Evolutionary conservation across 2,888 invertebrate genomes (phyloP).

Genomic region (Athalia cordata): DNA sequence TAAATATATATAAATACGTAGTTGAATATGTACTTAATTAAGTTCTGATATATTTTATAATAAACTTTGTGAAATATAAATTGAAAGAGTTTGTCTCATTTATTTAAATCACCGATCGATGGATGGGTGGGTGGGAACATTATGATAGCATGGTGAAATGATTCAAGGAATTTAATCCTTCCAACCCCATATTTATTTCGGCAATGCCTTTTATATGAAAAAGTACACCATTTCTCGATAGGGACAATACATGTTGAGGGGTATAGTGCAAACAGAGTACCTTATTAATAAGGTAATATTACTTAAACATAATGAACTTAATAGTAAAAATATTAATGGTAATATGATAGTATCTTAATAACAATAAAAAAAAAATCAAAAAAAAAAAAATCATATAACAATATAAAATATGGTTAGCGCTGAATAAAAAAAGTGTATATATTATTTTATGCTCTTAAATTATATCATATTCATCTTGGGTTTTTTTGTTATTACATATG

Average conservation of each 20-base stretch:
- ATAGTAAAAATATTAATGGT: constrained; percentile 64
- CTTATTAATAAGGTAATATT: constrained; percentile 58
- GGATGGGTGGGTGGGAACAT: background rate
- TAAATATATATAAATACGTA: constrained; percentile 59
- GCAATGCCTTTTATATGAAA: constrained; percentile 71
- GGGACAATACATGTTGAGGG: constrained; percentile 60
- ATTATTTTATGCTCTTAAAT: constrained; percentile 33
- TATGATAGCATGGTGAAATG: background rate
- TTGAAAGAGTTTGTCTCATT: background rate
- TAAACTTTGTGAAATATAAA: constrained; percentile 63
- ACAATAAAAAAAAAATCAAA: background rate
- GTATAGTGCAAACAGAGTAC: constrained; percentile 62
- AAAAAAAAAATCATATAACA: constrained; percentile 53
- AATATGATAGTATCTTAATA: constrained; percentile 30
- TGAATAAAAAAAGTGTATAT: constrained; percentile 44
- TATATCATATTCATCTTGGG: constrained; percentile 29
- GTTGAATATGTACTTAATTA: constrained; percentile 71
- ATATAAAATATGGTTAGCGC: constrained; percentile 55
- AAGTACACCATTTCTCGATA: constrained; percentile 70
- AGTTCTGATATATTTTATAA: constrained; percentile 71
- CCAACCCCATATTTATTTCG: constrained; percentile 71
- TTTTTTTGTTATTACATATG: constrained; percentile 29
- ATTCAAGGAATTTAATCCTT: constrained; percentile 54
- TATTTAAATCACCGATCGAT: no score
- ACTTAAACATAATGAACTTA: constrained; percentile 68